phyloP scores from a whole-genome alignment of 2,888 invertebrate genomes.

The Drosophila monieri region DNA sequence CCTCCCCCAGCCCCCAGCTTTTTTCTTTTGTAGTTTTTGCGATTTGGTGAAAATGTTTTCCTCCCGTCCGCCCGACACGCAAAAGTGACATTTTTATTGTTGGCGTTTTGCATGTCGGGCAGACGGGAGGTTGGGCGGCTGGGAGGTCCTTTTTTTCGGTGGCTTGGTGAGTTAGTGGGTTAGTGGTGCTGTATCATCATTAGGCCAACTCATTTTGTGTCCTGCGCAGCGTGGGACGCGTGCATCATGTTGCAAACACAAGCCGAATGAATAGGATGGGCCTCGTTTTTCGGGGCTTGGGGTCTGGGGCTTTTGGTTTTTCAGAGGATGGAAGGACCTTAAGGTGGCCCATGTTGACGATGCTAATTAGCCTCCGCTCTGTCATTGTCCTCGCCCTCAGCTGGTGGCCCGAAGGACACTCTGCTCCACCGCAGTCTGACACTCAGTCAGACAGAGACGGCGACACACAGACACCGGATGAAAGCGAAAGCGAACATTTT shows the following conservation, averaged over 20 bases:
- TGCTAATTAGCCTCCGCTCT: conserved; percentile 45
- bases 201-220: conserved; percentile 32
- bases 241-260: conserved; percentile 43
- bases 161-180: not conserved
- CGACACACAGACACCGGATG: not conserved
- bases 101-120: conserved; percentile 44
- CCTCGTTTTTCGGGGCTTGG: not conserved
- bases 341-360: conserved; percentile 45
- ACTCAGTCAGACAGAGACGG: not conserved
- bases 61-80: conserved; percentile 47
- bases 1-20: conserved; percentile 3
- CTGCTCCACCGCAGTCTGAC: not conserved
- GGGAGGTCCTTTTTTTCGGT: not conserved
- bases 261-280: not conserved
- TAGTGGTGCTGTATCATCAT: conserved; percentile 33
- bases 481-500: conserved; percentile 10
- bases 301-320: too few relatives aligned
- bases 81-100: conserved; percentile 65
- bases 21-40: conserved; percentile 28
- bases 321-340: conserved; percentile 15
- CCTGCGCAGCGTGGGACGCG: conserved; percentile 41
- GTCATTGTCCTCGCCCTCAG: conserved; percentile 35
- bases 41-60: conserved; percentile 34
- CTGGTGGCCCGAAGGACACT: conserved; percentile 27
- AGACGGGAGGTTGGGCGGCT: not conserved